Evolutionary conservation across 2,888 invertebrate species (phyloP).

Genomic region (Lochmaea capreae): DNA sequence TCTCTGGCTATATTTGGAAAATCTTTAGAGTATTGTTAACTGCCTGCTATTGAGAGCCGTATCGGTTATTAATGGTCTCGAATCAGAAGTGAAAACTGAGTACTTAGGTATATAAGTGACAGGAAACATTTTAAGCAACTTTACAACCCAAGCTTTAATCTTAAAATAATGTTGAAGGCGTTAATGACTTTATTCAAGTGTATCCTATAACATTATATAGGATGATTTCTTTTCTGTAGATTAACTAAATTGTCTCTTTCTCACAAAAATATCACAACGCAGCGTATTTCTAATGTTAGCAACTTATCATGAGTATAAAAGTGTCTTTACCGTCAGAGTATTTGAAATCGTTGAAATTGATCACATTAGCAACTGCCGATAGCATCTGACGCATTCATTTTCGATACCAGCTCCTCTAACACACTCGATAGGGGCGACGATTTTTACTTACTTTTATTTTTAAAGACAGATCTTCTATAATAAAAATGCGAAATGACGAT

Average conservation of each 20-base stretch:
- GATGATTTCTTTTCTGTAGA: too few relatives aligned
- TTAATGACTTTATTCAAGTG: not conserved
- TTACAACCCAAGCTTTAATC: not conserved
- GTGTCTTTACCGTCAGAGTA: slow-evolving; percentile 50
- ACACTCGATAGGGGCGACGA: not conserved
- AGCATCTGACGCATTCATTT: slow-evolving; percentile 51
- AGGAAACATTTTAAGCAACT: not conserved
- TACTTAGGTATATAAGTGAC: slow-evolving; percentile 7
- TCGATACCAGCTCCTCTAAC: slow-evolving; percentile 16
- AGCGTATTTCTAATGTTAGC: slow-evolving; percentile 41
- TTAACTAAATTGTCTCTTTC: not conserved
- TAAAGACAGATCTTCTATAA: not conserved
- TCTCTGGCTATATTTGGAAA: slow-evolving; percentile 2
- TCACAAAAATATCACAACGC: not conserved
- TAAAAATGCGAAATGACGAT: not conserved
- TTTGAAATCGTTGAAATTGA: slow-evolving; percentile 54
- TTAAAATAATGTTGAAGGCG: not conserved
- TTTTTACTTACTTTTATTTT: not conserved
- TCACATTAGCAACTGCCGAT: slow-evolving; percentile 56
- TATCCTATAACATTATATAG: not conserved
- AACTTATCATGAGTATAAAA: slow-evolving; percentile 50
- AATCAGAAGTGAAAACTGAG: slow-evolving; percentile 1
- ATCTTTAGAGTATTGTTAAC: slow-evolving; percentile 16
- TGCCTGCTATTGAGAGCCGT: not conserved
- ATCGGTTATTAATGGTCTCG: slow-evolving; percentile 16